Conservation (phyloP, 2,113 vertebrate species). For the Campylomormyrus tamandua region DNA sequence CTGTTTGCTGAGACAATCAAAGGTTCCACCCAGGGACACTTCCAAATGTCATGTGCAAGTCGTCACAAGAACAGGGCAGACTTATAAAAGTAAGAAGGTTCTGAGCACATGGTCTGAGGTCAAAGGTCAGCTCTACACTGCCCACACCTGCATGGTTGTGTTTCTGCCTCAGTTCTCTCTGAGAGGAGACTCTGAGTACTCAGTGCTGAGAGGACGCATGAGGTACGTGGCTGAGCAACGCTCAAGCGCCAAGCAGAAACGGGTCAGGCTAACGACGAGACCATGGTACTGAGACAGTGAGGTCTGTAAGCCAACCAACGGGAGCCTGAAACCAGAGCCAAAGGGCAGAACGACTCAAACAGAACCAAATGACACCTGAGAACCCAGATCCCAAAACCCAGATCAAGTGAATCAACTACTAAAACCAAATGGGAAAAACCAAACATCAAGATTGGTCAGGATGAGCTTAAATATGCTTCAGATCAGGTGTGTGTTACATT, state of each 20-base stretch:
- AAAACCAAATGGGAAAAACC: neutral
- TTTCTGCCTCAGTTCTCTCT: neutral
- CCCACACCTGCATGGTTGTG: neutral
- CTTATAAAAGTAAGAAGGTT: neutral
- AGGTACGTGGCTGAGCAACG: neutral
- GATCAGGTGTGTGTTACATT: neutral
- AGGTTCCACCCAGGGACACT: neutral
- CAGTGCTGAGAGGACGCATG: neutral
- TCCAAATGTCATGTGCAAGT: neutral
- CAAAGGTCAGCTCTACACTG: neutral
- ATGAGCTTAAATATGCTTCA: neutral
- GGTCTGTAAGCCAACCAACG: neutral
- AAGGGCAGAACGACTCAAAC: neutral
- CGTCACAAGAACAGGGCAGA: neutral
- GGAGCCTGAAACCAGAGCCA: neutral
- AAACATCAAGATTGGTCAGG: neutral
- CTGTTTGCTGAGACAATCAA: neutral
- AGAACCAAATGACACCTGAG: neutral
- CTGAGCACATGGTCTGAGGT: neutral
- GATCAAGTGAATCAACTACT: neutral
- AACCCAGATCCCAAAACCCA: neutral
- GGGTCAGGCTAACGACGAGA: neutral
- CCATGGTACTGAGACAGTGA: neutral
- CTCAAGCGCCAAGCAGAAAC: neutral
- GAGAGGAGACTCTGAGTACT: neutral